Base-by-base conservation (phyloP, 1,140 invertebrate species). In the Tetragonula clypearis region DNA sequence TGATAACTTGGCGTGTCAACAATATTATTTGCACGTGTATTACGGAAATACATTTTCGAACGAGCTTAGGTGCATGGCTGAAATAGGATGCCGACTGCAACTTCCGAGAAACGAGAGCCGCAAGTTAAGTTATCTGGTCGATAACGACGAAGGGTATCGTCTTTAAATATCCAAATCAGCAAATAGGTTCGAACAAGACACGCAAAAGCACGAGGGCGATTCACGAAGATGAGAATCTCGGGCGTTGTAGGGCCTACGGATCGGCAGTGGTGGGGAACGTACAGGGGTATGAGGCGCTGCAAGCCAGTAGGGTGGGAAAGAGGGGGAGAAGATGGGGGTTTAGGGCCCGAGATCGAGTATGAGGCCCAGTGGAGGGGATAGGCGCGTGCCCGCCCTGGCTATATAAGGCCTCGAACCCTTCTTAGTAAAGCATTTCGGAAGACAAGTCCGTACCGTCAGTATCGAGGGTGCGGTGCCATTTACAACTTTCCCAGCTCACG, bases 351-450 rank as follows among this genome's bases (percentile, higher is more conserved):
- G 87, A 90, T 90, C 89, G 89, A 86, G 90, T 86, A 90, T 78
- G 90, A 74, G 91, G 41, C 87, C 74, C 69, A 19, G 76, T 91
- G 86, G 91, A 88, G 93, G 93, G 94, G 93, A 92, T 87, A 88
- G 94, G 94, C 94, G 94, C 94, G 94, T 95, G 94, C 94, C 94
- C 91, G 91, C 72, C 65, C 88, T 79, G 86, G 82, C 92, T 94
- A 95, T 95, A 95, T 94, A 95, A 94, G 94, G 91, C 94, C 94
- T 92, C 90, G 92, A 91, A 93, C 92, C 93, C 92, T 94, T 92
- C 90, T 91, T 92, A 87, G 86, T 83, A 82, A 93, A 88, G 91
- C 94, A 95, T 95, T 95, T 95, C 94, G 94, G 94, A 92, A 95
- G 94, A 93, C 90, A 91, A 89, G 84, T 91, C 87, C 92, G 93